phyloP scores from a whole-genome alignment of 2,888 invertebrate genomes.

The Diplolepis rosae region DNA sequence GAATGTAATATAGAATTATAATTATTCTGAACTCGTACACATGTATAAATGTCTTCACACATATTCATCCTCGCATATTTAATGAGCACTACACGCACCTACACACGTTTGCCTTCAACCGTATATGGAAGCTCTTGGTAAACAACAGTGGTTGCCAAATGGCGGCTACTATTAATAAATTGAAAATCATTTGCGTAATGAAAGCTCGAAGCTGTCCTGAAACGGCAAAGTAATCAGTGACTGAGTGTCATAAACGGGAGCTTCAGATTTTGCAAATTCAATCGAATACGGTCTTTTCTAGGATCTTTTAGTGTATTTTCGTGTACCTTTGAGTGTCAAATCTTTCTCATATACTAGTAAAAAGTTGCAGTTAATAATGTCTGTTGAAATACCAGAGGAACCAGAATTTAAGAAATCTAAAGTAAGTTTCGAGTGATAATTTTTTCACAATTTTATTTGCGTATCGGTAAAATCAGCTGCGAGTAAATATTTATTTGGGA shows the following conservation, averaged over 20 bases:
- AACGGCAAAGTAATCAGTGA: not conserved
- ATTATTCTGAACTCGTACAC: not conserved
- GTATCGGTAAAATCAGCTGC: not conserved
- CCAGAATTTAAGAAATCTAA: not conserved
- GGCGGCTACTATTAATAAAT: constrained; percentile 67
- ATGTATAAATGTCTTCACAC: not conserved
- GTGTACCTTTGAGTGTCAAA: too few relatives aligned
- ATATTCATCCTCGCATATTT: not conserved
- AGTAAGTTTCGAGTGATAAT: not conserved
- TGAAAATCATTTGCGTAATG: constrained; percentile 64
- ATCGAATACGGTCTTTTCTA: not conserved
- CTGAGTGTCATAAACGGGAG: too few relatives aligned
- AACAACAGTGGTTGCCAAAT: constrained; percentile 72
- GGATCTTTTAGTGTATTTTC: not conserved
- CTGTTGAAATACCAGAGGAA: not conserved
- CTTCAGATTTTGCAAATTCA: not conserved
- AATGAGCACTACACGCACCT: constrained; percentile 33
- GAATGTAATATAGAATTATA: constrained; percentile 14
- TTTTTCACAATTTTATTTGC: constrained; percentile 8
- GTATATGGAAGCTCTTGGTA: constrained; percentile 67
- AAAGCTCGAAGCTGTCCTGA: constrained; percentile 38
- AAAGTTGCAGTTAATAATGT: not conserved
- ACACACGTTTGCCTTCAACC: constrained; percentile 48
- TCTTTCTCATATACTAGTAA: too few relatives aligned
- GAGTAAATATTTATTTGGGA: constrained; percentile 14